Conservation (phyloP, 1,140 invertebrate genomes). For the Heliconius himera region DNA sequence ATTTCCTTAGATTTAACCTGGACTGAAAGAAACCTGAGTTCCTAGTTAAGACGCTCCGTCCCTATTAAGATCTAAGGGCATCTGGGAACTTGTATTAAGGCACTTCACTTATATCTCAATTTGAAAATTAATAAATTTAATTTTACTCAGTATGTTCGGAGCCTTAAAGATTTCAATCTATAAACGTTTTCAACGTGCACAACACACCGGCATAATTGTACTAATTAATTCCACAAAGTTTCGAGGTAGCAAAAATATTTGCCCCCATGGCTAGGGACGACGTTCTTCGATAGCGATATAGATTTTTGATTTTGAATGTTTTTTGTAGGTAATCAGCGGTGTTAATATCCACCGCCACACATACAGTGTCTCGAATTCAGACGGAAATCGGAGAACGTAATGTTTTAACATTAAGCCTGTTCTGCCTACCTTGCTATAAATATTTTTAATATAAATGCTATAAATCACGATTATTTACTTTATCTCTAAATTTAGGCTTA, state of each 20-base stretch:
- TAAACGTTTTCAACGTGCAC: conserved; percentile 30
- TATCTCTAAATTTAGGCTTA: too few relatives aligned
- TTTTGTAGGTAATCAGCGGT: neutral
- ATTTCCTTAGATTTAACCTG: neutral
- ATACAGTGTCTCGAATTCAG: too few relatives aligned
- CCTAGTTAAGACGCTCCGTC: too few relatives aligned
- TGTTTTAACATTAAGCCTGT: too few relatives aligned
- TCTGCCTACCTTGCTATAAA: too few relatives aligned
- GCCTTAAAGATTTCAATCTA: conserved; percentile 35
- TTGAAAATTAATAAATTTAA: neutral
- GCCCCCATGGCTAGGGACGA: conserved; percentile 35
- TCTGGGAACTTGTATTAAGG: too few relatives aligned
- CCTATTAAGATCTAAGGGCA: too few relatives aligned
- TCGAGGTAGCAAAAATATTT: conserved; percentile 47
- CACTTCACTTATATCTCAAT: too few relatives aligned
- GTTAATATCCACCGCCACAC: neutral
- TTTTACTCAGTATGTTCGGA: conserved; percentile 5
- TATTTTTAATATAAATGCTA: too few relatives aligned
- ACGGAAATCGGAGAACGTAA: too few relatives aligned
- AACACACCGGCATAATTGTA: conserved; percentile 48
- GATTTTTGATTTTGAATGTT: neutral
- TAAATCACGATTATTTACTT: too few relatives aligned
- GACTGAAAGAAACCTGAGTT: neutral
- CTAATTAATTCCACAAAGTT: conserved; percentile 54
- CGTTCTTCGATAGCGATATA: conserved; percentile 30